These are phyloP conservation scores for Copidosoma floridanum DNA, from an alignment of 1,140 invertebrate genomes.

Conservation along the genomic window DNA sequence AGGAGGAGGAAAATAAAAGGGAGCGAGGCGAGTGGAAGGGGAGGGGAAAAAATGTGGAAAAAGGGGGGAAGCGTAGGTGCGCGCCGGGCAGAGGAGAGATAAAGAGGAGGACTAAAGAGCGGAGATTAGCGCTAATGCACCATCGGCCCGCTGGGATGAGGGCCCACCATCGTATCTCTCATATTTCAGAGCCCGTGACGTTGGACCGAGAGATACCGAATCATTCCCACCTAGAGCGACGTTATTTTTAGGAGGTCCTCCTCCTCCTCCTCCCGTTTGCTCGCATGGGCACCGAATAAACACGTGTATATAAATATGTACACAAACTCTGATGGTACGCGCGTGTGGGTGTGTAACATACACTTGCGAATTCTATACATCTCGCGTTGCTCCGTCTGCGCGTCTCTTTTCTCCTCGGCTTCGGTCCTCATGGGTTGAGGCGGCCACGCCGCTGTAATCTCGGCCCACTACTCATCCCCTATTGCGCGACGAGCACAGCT, in stretches of 20 bases:
- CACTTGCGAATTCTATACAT: constrained; percentile 22
- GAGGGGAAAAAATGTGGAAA: neutral
- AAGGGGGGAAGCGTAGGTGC: constrained; percentile 27
- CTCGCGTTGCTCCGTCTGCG: too few species aligned
- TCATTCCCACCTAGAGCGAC: constrained; percentile 51
- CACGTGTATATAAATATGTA: too few species aligned
- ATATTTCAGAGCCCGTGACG: constrained; percentile 57
- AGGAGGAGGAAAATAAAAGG: too few species aligned
- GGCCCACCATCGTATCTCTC: constrained; percentile 56
- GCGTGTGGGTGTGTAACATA: neutral
- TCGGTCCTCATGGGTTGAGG: neutral
- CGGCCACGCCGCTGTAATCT: neutral
- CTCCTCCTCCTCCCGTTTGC: too few species aligned
- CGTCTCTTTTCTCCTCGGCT: too few species aligned
- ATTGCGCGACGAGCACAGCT: too few species aligned
- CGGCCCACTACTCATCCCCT: neutral
- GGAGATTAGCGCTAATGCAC: constrained; percentile 59
- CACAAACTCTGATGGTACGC: neutral
- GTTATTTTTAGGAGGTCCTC: constrained; percentile 47
- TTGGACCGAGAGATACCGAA: constrained; percentile 54
- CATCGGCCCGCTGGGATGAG: constrained; percentile 50
- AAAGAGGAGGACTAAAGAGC: constrained; percentile 57
- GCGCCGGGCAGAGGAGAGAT: constrained; percentile 43
- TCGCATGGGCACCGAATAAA: too few species aligned
- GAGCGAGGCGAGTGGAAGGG: too few species aligned